Percentiles rank a stretch among this genome's conserved stretches.
These are phyloP conservation scores for Pharmacophagus antenor DNA, from an alignment of 2,888 invertebrate genomes.

Conservation along the genomic window DNA sequence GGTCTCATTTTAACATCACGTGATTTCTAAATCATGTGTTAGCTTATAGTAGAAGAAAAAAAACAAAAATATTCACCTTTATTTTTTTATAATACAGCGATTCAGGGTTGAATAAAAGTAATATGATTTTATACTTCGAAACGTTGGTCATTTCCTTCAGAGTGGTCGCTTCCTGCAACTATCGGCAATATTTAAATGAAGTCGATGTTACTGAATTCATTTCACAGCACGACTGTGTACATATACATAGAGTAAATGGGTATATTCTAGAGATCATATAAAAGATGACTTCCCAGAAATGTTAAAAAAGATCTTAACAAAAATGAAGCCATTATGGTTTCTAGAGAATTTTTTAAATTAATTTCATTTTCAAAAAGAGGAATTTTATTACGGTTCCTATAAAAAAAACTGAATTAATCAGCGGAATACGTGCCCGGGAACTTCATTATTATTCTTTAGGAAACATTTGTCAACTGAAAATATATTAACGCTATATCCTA, in stretches of 20 bases:
- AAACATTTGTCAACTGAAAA: constrained; percentile 6
- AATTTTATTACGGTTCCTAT: constrained; percentile 14
- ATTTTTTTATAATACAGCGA: constrained; percentile 12
- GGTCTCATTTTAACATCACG: too few species aligned
- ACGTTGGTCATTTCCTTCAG: constrained; percentile 24
- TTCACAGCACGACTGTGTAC: background rate
- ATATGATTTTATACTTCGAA: constrained; percentile 27
- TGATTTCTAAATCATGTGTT: too few species aligned
- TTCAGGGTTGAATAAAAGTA: constrained; percentile 20
- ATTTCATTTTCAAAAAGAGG: constrained; percentile 8
- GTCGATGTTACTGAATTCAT: constrained; percentile 22
- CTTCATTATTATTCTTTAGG: constrained; percentile 11
- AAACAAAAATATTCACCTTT: background rate
- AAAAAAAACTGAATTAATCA: constrained; percentile 13
- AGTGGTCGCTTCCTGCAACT: constrained; percentile 27
- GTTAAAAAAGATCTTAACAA: background rate
- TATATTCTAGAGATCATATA: background rate
- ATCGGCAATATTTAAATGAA: constrained; percentile 28
- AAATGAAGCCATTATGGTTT: background rate
- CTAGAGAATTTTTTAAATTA: background rate
- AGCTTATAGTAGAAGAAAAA: too few species aligned
- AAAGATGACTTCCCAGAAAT: background rate
- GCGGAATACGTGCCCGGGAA: constrained; percentile 11
- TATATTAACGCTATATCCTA: background rate
- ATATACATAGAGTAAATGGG: background rate